Base-by-base conservation (phyloP, 2,888 invertebrate genomes). In the Lumbricus terrestris region DNA sequence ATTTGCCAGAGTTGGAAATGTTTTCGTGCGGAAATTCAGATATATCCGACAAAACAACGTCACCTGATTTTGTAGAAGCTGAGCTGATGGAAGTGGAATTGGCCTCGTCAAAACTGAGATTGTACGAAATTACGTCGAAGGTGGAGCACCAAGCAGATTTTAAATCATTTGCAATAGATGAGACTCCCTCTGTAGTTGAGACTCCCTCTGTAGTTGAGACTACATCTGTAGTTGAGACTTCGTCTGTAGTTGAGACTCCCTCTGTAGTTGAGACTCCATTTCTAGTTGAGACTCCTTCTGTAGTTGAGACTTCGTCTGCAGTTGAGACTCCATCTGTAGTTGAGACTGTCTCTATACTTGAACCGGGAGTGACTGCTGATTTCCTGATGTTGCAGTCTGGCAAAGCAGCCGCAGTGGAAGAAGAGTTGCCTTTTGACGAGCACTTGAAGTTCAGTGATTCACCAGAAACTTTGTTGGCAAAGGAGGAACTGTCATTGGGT, bases 1-100 rank as follows among this genome's bases (percentile, higher is more conserved):
- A 85, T 85, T 37, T 85, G 35, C 85, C 85, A 15, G 85, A 85
- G 37, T 15, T 85, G 35, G 85, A 85, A 18, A 85, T 34, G 85
- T 85, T 85, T 85, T 85, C 85, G 1, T 35, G 85, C 23, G 85
- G 85, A 85, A 85, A 85, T 85, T 85, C 85, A 18, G 85, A 85
- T 37, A 85, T 85, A 18, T 37, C 37, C 1, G 85, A 85, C 34
- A 85, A 37, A 85, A 85, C 35, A 23, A 23, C 85, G 4, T 85
- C 85, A 8, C 85, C 85, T 34, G 33, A 20, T 85, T 85, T 85
- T 37, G 35, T 85, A 8, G 85, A 85, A 37, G 85, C 85, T 35
- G 85, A 35, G 34, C 85, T 85, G 3, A 85, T 85, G 85, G 85
- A 85, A 23, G 85, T 35, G 20, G 20, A 23, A 35, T 5, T 35